Percentiles rank a stretch among this genome's conserved stretches.
phyloP scores from a whole-genome alignment of 2,797 vertebrate species.

The Cercopithecus petaurista region DNA sequence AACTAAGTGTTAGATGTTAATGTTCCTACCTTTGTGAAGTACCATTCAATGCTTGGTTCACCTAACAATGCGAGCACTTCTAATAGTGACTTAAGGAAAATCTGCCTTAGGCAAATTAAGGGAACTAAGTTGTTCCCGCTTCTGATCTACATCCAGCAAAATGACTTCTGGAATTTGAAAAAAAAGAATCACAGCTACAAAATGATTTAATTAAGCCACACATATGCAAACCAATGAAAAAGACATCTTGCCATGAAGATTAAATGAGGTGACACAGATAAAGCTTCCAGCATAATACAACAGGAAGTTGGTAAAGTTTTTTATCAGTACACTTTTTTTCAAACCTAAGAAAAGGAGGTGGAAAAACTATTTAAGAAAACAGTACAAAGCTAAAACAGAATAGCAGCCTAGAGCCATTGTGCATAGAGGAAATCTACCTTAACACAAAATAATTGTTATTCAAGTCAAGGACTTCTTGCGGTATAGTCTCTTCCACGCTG shows the following conservation, averaged over 20 bases:
- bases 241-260: constrained; percentile 15
- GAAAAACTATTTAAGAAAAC: neutral
- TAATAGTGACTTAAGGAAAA: neutral
- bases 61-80: neutral
- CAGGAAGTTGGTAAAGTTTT: neutral
- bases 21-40: neutral
- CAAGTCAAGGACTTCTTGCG: neutral
- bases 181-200: neutral
- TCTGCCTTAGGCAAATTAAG: neutral
- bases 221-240: neutral
- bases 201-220: constrained; percentile 29
- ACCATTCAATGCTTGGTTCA: neutral
- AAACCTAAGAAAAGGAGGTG: neutral
- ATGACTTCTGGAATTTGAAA: neutral
- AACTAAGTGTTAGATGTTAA: neutral
- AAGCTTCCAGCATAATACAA: neutral
- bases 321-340: neutral
- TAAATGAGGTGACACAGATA: neutral
- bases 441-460: neutral
- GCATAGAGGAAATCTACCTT: neutral
- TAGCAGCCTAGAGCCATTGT: neutral
- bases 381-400: neutral
- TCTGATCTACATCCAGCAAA: constrained; percentile 23
- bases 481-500: neutral
- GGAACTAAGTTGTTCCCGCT: neutral